Evolutionary conservation across 2,797 vertebrate species (phyloP).

Genomic region (Morus bassanus): DNA sequence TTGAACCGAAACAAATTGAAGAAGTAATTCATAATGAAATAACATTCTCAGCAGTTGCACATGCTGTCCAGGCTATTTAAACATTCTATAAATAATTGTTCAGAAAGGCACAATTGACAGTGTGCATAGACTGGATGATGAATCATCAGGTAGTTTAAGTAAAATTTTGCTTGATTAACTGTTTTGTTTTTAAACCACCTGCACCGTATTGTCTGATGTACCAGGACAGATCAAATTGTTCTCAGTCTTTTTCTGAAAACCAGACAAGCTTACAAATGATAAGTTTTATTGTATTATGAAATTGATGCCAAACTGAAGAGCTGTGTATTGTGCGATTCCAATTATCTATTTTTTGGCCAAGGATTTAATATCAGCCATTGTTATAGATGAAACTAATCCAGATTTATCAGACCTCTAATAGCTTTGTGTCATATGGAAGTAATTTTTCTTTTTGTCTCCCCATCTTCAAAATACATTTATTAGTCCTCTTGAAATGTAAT

Average conservation of each 20-base stretch:
- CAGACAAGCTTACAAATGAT: slow-evolving; percentile 69
- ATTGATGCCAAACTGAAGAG: slow-evolving; percentile 62
- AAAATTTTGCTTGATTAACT: slow-evolving; percentile 75
- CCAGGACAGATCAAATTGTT: slow-evolving; percentile 72
- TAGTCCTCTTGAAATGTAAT: slow-evolving; percentile 23
- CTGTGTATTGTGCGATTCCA: slow-evolving; percentile 47
- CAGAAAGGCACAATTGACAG: slow-evolving; percentile 65
- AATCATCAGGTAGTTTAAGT: slow-evolving; percentile 75
- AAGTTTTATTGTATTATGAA: slow-evolving; percentile 73
- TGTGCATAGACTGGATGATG: slow-evolving; percentile 67
- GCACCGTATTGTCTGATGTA: slow-evolving; percentile 54
- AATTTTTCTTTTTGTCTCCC: slow-evolving; percentile 50
- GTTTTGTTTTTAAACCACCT: slow-evolving; percentile 78
- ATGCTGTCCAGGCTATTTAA: slow-evolving; percentile 70
- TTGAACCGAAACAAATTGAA: slow-evolving; percentile 69
- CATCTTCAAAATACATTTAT: slow-evolving; percentile 52
- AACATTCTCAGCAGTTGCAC: slow-evolving; percentile 67
- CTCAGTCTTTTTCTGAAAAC: slow-evolving; percentile 43
- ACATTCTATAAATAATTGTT: slow-evolving; percentile 76
- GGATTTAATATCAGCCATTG: slow-evolving; percentile 39
- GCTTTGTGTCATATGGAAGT: background rate
- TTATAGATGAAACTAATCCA: slow-evolving; percentile 29
- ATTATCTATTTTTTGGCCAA: slow-evolving; percentile 44
- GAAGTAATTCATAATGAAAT: slow-evolving; percentile 73
- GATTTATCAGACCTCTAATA: background rate